phyloP scores from a whole-genome alignment of 2,888 invertebrate genomes.

The Ornithoptera priamus region DNA sequence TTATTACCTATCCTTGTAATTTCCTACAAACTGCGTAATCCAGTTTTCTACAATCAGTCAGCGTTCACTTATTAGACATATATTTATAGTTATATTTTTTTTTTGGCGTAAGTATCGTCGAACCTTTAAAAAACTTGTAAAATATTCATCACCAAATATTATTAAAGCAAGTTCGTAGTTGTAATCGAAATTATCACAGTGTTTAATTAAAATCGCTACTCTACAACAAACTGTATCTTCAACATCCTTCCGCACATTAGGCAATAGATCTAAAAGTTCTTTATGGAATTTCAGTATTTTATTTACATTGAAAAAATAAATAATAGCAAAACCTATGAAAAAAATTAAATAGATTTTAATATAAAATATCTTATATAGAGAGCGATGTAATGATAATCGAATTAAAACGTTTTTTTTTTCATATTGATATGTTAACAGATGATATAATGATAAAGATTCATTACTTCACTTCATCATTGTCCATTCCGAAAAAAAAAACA shows the following conservation, averaged over 20 bases:
- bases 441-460: conserved; percentile 1
- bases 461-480: not conserved
- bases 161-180: conserved; percentile 1
- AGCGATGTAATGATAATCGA: not conserved
- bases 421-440: conserved; percentile 14
- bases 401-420: not conserved
- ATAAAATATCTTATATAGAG: not conserved
- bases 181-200: conserved; percentile 14
- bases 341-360: not conserved
- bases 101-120: not conserved
- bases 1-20: conserved; percentile 14
- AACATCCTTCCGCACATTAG: no score
- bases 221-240: no score
- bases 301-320: not conserved
- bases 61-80: conserved; percentile 13
- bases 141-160: not conserved
- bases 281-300: not conserved
- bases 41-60: conserved; percentile 27
- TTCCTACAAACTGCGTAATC: conserved; percentile 15
- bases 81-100: conserved; percentile 5
- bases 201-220: not conserved
- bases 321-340: not conserved
- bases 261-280: no score
- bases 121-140: not conserved
- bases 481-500: not conserved